phyloP scores from a whole-genome alignment of 2,888 invertebrate species.

The Eubasilissa splendida region DNA sequence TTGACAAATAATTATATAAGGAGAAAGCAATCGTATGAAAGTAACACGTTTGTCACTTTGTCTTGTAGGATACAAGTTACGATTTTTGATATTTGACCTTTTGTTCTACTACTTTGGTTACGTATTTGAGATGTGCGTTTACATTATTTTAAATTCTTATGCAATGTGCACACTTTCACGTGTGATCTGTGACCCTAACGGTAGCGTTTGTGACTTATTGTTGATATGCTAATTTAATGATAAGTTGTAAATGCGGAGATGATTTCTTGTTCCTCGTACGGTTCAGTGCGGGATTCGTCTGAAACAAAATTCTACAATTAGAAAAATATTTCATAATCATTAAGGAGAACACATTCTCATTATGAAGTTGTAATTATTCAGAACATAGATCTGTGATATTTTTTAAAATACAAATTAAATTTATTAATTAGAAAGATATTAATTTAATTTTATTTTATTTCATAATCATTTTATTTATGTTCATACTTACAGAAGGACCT shows the following conservation, averaged over 20 bases:
- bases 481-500: no score
- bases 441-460: neutral
- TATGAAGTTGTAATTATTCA: no score
- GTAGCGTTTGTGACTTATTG: conserved; percentile 39
- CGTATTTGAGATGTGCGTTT: conserved; percentile 17
- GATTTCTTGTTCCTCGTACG: neutral
- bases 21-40: conserved; percentile 8
- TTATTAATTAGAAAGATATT: no score
- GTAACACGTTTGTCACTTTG: no score
- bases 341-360: no score
- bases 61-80: no score
- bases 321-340: neutral
- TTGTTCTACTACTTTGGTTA: neutral
- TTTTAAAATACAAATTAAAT: no score
- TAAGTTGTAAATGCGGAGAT: conserved; percentile 2
- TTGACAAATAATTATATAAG: conserved; percentile 9
- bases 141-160: conserved; percentile 28
- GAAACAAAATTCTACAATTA: conserved; percentile 22
- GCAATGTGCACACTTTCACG: conserved; percentile 37
- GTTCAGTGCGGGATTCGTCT: neutral
- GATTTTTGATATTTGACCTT: neutral
- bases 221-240: conserved; percentile 19
- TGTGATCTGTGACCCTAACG: conserved; percentile 38
- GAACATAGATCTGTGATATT: no score
- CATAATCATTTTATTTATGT: no score